phyloP scores from a whole-genome alignment of 2,888 invertebrate species.

The Drosophila limbata region DNA sequence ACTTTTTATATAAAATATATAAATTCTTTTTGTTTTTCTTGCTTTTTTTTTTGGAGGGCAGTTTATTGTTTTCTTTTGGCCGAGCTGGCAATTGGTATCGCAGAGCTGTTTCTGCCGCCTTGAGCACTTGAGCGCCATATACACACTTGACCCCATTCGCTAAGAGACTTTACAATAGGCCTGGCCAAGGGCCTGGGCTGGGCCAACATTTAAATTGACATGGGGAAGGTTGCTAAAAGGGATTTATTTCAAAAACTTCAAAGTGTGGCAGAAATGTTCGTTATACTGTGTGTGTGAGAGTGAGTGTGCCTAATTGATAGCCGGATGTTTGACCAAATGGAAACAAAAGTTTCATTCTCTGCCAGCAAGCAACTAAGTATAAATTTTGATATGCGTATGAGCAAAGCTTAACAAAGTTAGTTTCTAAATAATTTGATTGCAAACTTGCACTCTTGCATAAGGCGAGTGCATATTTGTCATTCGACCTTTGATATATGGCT shows the following conservation, averaged over 20 bases:
- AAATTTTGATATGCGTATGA: slow-evolving; percentile 24
- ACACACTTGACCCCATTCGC: slow-evolving; percentile 75
- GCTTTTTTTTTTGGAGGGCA: slow-evolving; percentile 5
- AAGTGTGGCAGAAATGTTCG: slow-evolving; percentile 52
- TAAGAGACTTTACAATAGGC: slow-evolving; percentile 64
- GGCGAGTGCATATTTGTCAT: slow-evolving; percentile 9
- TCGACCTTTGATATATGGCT: neutral
- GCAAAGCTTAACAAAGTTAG: slow-evolving; percentile 61
- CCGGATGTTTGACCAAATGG: slow-evolving; percentile 61
- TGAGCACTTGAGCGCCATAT: slow-evolving; percentile 68
- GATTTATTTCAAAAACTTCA: slow-evolving; percentile 52
- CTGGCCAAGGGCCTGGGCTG: neutral
- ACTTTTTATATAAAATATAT: slow-evolving; percentile 7
- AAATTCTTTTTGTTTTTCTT: slow-evolving; percentile 28
- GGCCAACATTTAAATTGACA: slow-evolving; percentile 58
- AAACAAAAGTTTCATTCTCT: slow-evolving; percentile 57
- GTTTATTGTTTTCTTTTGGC: slow-evolving; percentile 77
- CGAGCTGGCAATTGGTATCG: slow-evolving; percentile 26
- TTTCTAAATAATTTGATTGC: slow-evolving; percentile 46
- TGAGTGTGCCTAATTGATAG: slow-evolving; percentile 56
- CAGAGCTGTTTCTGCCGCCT: slow-evolving; percentile 53
- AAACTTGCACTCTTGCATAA: slow-evolving; percentile 17
- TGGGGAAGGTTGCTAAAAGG: slow-evolving; percentile 12
- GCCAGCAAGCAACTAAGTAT: slow-evolving; percentile 23
- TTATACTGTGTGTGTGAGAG: slow-evolving; percentile 24